phyloP scores from a whole-genome alignment of 2,797 vertebrate species.

The Cossypha caffra region DNA sequence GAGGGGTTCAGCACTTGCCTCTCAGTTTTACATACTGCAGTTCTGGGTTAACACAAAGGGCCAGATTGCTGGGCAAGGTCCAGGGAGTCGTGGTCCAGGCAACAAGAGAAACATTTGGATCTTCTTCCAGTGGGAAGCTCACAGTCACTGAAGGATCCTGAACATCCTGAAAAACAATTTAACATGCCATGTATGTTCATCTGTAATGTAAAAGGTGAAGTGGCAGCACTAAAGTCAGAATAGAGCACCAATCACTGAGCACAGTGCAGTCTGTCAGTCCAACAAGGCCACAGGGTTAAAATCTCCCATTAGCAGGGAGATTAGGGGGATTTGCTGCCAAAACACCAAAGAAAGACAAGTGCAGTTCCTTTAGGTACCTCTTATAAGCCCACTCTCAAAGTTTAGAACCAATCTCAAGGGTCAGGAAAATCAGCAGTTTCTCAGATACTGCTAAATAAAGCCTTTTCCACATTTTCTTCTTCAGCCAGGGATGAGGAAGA shows the following conservation, averaged over 20 bases:
- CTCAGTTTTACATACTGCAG: conserved; percentile 88
- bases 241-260: not conserved
- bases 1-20: conserved; percentile 77
- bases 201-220: not conserved
- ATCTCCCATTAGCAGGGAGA: not conserved
- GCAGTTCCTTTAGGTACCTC: not conserved
- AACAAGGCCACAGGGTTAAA: not conserved
- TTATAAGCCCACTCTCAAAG: not conserved
- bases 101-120: conserved; percentile 84
- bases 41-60: conserved; percentile 93
- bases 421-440: not conserved
- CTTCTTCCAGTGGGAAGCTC: conserved; percentile 89
- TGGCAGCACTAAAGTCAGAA: not conserved
- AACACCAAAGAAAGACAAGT: not conserved
- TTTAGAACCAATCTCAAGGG: not conserved
- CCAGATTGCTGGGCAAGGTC: conserved; percentile 96
- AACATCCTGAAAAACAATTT: conserved; percentile 84
- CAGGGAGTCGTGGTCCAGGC: conserved; percentile 99
- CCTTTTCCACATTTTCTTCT: not conserved
- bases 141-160: conserved; percentile 95
- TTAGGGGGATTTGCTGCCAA: not conserved
- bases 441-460: not conserved
- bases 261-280: not conserved
- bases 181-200: not conserved
- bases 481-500: not conserved